Evolutionary conservation across 2,888 invertebrate genomes (phyloP), one percentile per base, ranked within the genome.

Genomic region (Onthophagus sagittarius): DNA sequence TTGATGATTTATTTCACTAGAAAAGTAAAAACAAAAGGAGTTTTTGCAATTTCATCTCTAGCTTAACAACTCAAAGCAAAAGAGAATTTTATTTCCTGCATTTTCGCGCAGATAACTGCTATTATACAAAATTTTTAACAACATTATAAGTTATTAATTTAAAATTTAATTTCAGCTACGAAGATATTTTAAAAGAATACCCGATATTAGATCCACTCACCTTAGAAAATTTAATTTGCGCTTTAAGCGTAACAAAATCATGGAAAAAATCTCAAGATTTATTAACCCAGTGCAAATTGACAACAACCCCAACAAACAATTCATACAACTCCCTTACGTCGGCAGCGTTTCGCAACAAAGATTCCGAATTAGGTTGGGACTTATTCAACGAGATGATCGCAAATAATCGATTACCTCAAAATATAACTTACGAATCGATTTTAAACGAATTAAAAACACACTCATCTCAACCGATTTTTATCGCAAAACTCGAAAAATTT

Each of bases 191-290:
- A 78, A 81, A 85, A 33, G 87, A 88, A 76, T 88, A 90, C 81
- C 86, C 89, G 71, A 80, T 89, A 0, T 81, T 93, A 70, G 93
- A 93, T 83, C 83, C 84, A 13, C 81, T 80, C 1, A 90, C 91
- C 14, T 88, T 89, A 78, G 91, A 91, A 79, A 84, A 85, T 80
- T 83, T 92, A 5, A 86, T 94, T 73, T 84, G 85, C 75, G 93
- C 89, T 0, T 81, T 95, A 2, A 90, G 91, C 77, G 80, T 88
- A 15, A 92, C 92, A 6, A 82, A 87, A 72, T 85, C 89, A 77
- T 94, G 93, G 92, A 86, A 87, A 77, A 88, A 90, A 74, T 88
- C 89, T 63, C 71, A 90, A 0, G 86, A 89, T 77, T 84, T 93
- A 11, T 81, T 93, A 23, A 87, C 91, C 70, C 89, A 90, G 81